phyloP scores from a whole-genome alignment of 2,888 invertebrate species.

The Diarsia rubi region DNA sequence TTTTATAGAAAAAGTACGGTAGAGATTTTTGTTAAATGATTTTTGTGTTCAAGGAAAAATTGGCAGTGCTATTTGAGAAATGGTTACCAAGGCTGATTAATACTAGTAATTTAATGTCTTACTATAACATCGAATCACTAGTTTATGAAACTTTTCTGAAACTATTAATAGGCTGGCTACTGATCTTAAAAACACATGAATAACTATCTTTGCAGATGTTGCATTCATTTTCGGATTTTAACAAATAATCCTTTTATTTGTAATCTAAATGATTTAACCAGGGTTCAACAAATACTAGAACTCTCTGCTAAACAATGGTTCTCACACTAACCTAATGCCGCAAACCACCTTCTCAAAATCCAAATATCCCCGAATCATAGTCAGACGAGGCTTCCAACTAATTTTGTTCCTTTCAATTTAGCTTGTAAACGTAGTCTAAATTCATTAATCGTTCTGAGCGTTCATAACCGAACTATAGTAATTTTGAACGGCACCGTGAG shows the following conservation, averaged over 20 bases:
- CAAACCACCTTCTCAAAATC: background rate
- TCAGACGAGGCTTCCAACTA: constrained; percentile 6
- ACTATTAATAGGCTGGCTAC: background rate
- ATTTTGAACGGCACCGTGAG: constrained; percentile 63
- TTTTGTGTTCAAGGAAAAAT: background rate
- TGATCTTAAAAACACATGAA: background rate
- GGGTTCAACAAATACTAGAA: background rate
- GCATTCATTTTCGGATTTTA: background rate
- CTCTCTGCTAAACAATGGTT: background rate
- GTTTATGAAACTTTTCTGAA: background rate
- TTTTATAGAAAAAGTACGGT: constrained; percentile 31
- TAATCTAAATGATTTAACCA: background rate
- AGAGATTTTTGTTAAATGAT: constrained; percentile 9
- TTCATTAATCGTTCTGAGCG: constrained; percentile 63
- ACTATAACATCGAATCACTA: background rate
- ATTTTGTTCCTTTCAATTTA: constrained; percentile 31
- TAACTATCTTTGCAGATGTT: background rate
- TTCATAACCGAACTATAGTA: constrained; percentile 67
- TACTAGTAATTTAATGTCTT: background rate
- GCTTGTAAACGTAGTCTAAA: constrained; percentile 52
- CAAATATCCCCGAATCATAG: constrained; percentile 36
- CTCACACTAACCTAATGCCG: background rate
- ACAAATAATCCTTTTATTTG: background rate
- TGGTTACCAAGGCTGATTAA: background rate
- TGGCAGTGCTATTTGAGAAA: background rate